These are phyloP conservation scores for Nanger granti DNA, from an alignment of 2,113 vertebrate species.

Conservation along the genomic window DNA sequence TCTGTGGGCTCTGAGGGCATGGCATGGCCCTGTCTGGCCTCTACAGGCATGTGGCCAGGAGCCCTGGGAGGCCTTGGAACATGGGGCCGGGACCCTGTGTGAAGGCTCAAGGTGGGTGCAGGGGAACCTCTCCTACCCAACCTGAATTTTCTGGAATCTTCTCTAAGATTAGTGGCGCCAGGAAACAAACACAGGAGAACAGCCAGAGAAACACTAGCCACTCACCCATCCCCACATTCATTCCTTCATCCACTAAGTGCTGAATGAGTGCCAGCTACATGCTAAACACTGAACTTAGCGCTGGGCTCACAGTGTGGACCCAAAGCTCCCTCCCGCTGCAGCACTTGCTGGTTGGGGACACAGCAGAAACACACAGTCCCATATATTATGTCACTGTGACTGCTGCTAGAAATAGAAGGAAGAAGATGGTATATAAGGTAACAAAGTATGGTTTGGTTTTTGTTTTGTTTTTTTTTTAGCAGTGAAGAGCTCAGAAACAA, in stretches of 20 bases:
- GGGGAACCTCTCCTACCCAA: not conserved
- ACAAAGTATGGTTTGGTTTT: not conserved
- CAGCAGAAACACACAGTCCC: not conserved
- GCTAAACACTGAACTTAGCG: not conserved
- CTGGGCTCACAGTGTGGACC: not conserved
- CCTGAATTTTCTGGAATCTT: not conserved
- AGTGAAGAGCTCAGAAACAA: not conserved
- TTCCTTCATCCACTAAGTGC: not conserved
- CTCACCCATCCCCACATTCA: not conserved
- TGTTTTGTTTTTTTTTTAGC: not conserved
- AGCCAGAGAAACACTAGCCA: not conserved
- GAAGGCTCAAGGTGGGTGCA: not conserved
- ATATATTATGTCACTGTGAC: not conserved
- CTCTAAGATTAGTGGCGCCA: not conserved
- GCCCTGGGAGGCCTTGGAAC: not conserved
- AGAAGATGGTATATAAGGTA: not conserved
- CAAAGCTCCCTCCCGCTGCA: fast-evolving
- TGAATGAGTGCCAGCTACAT: not conserved
- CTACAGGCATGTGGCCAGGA: not conserved
- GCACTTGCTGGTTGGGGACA: not conserved
- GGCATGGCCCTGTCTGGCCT: not conserved
- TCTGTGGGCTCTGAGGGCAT: not conserved
- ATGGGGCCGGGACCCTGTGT: not conserved
- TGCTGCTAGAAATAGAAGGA: not conserved
- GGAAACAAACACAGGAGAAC: not conserved